phyloP scores from a whole-genome alignment of 2,113 vertebrate species.

The Serilophus lunatus region DNA sequence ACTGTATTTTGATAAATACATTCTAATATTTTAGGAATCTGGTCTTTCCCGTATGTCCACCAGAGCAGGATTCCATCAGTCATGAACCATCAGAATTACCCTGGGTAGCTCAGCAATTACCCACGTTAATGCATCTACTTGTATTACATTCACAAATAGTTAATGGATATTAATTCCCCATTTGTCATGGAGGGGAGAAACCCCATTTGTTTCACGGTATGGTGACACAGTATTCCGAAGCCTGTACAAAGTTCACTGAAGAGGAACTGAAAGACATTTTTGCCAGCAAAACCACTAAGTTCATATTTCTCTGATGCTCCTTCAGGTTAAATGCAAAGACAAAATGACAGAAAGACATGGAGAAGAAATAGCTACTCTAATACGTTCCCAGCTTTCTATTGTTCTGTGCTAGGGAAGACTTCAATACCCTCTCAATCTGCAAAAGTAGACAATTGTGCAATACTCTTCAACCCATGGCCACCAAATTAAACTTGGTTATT shows the following conservation, averaged over 20 bases:
- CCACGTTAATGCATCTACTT: background rate
- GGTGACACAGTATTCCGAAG: background rate
- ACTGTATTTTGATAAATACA: background rate
- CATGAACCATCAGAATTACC: background rate
- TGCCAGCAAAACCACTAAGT: background rate
- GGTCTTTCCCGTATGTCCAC: background rate
- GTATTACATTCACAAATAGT: background rate
- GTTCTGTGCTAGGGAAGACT: fast-evolving
- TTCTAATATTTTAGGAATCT: background rate
- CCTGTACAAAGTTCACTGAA: background rate
- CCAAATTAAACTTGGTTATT: background rate
- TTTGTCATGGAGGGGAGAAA: background rate
- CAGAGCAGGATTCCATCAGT: background rate
- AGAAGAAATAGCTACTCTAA: background rate
- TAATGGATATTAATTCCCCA: background rate
- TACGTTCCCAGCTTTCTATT: background rate
- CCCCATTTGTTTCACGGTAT: background rate
- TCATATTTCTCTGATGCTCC: background rate
- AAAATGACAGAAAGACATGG: background rate
- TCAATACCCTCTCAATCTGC: background rate
- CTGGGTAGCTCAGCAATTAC: background rate
- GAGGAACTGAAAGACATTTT: background rate
- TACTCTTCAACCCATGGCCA: background rate
- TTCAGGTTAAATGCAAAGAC: background rate
- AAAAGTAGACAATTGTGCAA: background rate